phyloP scores from a whole-genome alignment of 2,888 invertebrate species.

The Coleophora deauratella region DNA sequence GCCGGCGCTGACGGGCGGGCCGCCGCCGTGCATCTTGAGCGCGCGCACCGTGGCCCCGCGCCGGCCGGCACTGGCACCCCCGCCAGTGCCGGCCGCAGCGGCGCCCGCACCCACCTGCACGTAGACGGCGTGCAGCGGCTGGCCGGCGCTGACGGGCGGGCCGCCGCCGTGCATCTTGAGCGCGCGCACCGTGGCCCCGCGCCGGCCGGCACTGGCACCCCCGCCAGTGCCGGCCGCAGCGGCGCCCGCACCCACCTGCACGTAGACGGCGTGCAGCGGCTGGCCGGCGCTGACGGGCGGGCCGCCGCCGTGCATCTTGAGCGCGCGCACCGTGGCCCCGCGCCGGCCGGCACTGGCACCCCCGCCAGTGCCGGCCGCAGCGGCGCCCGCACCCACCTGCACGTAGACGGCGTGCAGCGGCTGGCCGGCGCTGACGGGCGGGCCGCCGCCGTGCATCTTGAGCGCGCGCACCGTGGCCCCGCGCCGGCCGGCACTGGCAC shows the following conservation, averaged over 20 bases:
- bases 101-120: slow-evolving; percentile 49
- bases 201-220: too few species aligned
- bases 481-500: slow-evolving; percentile 70
- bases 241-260: slow-evolving; percentile 46
- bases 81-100: too few species aligned
- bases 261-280: slow-evolving; percentile 89
- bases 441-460: slow-evolving; percentile 99
- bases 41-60: slow-evolving; percentile 95
- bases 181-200: slow-evolving; percentile 94
- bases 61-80: too few species aligned
- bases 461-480: slow-evolving; percentile 94
- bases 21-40: slow-evolving; percentile 99
- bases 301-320: slow-evolving; percentile 99
- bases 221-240: too few species aligned
- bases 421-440: slow-evolving; percentile 86
- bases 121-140: slow-evolving; percentile 90
- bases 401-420: slow-evolving; percentile 89
- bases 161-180: slow-evolving; percentile 99
- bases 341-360: slow-evolving; percentile 75
- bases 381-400: slow-evolving; percentile 81
- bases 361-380: slow-evolving; percentile 91
- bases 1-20: slow-evolving; percentile 90
- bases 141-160: slow-evolving; percentile 88
- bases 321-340: slow-evolving; percentile 93
- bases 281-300: slow-evolving; percentile 89